Conservation (phyloP, 2,113 vertebrate genomes). For the Carassius carassius region DNA sequence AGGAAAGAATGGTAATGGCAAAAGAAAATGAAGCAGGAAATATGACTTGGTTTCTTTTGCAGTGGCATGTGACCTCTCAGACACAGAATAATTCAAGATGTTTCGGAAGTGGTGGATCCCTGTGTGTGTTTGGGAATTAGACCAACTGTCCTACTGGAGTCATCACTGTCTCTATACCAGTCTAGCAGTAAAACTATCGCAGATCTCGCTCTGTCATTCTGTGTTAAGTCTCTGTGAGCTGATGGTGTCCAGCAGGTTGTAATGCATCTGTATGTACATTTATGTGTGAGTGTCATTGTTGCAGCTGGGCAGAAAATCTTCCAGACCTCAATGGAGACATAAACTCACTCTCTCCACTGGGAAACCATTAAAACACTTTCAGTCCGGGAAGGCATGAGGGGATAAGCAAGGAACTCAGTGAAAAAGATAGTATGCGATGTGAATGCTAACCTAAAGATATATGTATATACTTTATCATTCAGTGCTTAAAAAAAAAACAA, state of each 20-base stretch:
- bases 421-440: not conserved
- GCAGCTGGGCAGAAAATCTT: slow-evolving; percentile 32
- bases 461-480: not conserved
- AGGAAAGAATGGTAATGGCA: slow-evolving; percentile 28
- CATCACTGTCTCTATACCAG: slow-evolving; percentile 53
- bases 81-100: slow-evolving; percentile 65
- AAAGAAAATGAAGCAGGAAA: slow-evolving; percentile 34
- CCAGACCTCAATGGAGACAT: slow-evolving; percentile 48
- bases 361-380: slow-evolving; percentile 35
- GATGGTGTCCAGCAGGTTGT: not conserved
- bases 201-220: not conserved
- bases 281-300: slow-evolving; percentile 16
- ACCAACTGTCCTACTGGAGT: slow-evolving; percentile 68
- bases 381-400: slow-evolving; percentile 1
- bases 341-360: slow-evolving; percentile 43
- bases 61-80: slow-evolving; percentile 34
- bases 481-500: not conserved
- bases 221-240: slow-evolving; percentile 3
- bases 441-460: not conserved
- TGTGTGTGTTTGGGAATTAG: slow-evolving; percentile 71
- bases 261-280: not conserved
- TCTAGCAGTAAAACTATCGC: not conserved
- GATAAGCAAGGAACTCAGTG: too few species aligned
- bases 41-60: slow-evolving; percentile 41
- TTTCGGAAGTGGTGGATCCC: slow-evolving; percentile 70